A percentile compares a stretch with the other conserved stretches of the same genome.
These are phyloP conservation scores for Cistogaster globosa DNA, from an alignment of 2,888 invertebrate species.

Conservation along the genomic window DNA sequence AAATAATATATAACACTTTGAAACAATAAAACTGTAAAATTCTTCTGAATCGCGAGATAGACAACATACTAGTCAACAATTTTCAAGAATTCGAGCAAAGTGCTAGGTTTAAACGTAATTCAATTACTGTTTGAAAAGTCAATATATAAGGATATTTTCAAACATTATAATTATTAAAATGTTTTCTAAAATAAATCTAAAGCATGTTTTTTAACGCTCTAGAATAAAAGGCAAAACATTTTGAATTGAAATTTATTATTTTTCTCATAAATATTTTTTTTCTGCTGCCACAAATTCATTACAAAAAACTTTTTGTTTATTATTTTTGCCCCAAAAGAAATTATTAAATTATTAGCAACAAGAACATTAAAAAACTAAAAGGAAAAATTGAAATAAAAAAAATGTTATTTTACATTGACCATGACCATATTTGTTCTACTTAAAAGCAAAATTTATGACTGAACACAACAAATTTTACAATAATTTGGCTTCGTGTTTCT, in stretches of 20 bases:
- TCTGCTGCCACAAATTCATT: not conserved
- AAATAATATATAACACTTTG: too few relatives aligned
- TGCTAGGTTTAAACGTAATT: too few relatives aligned
- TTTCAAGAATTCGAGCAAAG: too few relatives aligned
- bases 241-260: not conserved
- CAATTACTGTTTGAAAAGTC: too few relatives aligned
- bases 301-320: not conserved
- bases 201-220: too few relatives aligned
- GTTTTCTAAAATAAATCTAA: too few relatives aligned
- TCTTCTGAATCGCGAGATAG: too few relatives aligned
- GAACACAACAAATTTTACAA: conserved; percentile 8
- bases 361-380: not conserved
- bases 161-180: too few relatives aligned
- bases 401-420: conserved; percentile 65
- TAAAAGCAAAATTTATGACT: conserved; percentile 45
- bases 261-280: not conserved
- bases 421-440: conserved; percentile 65
- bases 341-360: conserved; percentile 17
- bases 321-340: conserved; percentile 17
- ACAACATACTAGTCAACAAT: too few relatives aligned
- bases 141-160: too few relatives aligned
- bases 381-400: conserved; percentile 3
- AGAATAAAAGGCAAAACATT: too few relatives aligned
- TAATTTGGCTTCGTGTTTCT: conserved; percentile 11
- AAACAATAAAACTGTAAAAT: too few relatives aligned